Conservation (phyloP, 2,797 vertebrate genomes). For the Notamacropus eugenii region DNA sequence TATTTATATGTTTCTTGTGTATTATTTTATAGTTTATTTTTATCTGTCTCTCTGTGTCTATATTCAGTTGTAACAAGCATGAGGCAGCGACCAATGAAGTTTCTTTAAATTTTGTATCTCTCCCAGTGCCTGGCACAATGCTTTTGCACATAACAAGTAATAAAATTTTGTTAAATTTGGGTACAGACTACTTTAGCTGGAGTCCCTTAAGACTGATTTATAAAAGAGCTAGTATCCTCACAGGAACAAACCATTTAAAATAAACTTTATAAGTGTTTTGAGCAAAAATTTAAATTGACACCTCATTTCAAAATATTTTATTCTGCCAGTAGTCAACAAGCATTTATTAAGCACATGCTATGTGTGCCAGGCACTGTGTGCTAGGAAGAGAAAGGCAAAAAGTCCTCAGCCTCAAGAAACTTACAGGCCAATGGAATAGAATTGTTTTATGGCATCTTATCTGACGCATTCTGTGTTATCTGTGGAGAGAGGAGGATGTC, state of each 20-base stretch:
- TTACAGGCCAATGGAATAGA: not conserved
- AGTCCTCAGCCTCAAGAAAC: not conserved
- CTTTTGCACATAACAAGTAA: not conserved
- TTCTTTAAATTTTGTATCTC: not conserved
- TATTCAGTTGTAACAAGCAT: not conserved
- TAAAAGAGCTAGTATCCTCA: not conserved
- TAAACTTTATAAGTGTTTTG: not conserved
- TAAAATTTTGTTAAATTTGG: not conserved
- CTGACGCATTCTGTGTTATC: not conserved
- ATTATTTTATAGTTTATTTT: not conserved
- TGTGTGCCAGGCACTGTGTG: not conserved
- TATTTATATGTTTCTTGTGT: not conserved
- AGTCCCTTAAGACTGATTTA: not conserved
- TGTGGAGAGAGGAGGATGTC: not conserved
- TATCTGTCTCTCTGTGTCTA: not conserved
- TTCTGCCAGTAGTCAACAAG: not conserved
- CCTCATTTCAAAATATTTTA: not conserved
- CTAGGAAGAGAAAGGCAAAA: not conserved
- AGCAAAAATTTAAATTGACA: not conserved
- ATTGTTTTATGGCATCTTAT: not conserved
- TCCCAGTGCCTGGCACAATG: not conserved
- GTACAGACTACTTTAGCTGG: not conserved
- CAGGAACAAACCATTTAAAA: not conserved
- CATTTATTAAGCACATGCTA: not conserved
- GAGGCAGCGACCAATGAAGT: not conserved